Percentiles rank a stretch among this genome's conserved stretches.
phyloP scores from a whole-genome alignment of 2,888 invertebrate species.

The Pollenia amentaria region DNA sequence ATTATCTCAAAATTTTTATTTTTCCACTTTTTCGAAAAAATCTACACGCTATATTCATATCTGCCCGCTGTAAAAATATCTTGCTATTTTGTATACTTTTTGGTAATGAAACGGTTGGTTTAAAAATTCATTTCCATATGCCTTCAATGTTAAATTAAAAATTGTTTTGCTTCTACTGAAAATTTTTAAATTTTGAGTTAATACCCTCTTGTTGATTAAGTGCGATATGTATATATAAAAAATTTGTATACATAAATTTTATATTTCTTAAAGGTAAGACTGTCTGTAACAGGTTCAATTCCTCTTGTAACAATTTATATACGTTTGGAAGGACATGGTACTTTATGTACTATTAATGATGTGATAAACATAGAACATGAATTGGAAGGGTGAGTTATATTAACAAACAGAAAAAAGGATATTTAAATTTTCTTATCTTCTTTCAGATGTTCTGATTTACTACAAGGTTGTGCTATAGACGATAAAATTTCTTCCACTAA shows the following conservation, averaged over 20 bases:
- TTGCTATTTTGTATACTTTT: too few relatives aligned
- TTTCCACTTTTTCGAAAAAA: too few relatives aligned
- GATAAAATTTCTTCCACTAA: constrained; percentile 54
- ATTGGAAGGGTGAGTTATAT: constrained; percentile 82
- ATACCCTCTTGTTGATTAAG: too few relatives aligned
- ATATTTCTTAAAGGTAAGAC: constrained; percentile 49
- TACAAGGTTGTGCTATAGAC: constrained; percentile 54
- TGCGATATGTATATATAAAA: too few relatives aligned
- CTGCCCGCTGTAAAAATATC: too few relatives aligned
- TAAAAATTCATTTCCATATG: too few relatives aligned
- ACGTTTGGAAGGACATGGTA: constrained; percentile 87
- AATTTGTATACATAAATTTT: neutral
- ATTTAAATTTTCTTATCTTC: constrained; percentile 21
- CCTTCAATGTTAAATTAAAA: too few relatives aligned
- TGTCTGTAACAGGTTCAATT: constrained; percentile 67
- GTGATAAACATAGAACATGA: constrained; percentile 88
- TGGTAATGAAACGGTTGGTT: too few relatives aligned
- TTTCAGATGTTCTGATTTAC: constrained; percentile 65
- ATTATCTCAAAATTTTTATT: too few relatives aligned
- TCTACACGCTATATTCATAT: too few relatives aligned
- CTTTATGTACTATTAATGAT: constrained; percentile 89
- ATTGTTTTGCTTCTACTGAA: too few relatives aligned
- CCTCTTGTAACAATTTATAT: constrained; percentile 89
- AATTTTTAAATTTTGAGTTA: too few relatives aligned
- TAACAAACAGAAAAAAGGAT: neutral